Conservation (phyloP, 1,140 invertebrate species). For the Steinernema feltiae region DNA sequence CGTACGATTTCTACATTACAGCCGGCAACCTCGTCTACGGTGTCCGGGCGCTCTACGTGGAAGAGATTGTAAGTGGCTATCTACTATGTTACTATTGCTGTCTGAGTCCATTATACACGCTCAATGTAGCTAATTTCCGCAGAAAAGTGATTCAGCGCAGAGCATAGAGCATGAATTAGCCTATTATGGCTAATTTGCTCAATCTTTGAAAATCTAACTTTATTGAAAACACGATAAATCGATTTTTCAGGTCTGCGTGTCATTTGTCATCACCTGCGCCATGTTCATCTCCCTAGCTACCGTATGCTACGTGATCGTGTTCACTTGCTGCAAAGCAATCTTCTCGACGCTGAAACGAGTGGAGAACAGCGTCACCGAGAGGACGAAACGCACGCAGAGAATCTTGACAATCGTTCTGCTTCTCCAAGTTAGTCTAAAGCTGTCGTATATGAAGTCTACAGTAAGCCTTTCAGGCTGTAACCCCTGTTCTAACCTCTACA, state of each 20-base stretch:
- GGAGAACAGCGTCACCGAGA: background rate
- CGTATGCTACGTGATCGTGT: background rate
- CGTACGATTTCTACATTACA: background rate
- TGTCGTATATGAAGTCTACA: too few species aligned
- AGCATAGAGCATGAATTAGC: too few species aligned
- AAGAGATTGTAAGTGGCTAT: background rate
- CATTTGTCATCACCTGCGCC: background rate
- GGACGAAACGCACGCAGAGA: background rate
- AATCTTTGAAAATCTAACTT: background rate
- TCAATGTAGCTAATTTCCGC: too few species aligned
- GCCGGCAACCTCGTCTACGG: background rate
- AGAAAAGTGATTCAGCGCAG: too few species aligned
- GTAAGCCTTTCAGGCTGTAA: background rate
- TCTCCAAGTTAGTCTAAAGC: background rate
- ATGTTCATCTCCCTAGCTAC: background rate
- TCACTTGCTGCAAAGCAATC: background rate
- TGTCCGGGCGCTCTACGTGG: background rate
- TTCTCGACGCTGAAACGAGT: background rate
- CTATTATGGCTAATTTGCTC: background rate
- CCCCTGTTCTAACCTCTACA: background rate
- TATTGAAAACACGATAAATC: too few species aligned
- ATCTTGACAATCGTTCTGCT: background rate
- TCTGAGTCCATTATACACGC: too few species aligned
- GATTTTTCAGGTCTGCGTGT: background rate
- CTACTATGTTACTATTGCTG: too few species aligned